phyloP scores from a whole-genome alignment of 1,140 invertebrate species.

The Planococcus citri region DNA sequence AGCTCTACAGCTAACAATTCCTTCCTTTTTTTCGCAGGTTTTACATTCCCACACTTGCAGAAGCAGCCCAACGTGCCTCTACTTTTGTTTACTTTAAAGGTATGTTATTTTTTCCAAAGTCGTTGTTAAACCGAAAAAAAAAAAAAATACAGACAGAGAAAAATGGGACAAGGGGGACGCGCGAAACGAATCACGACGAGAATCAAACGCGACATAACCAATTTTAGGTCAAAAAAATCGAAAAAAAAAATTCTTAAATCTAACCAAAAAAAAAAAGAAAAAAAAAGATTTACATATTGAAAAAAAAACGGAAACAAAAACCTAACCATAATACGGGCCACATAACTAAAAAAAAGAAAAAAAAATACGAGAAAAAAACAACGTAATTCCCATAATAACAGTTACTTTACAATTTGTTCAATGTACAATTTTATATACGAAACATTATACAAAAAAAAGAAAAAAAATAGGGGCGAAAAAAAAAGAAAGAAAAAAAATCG shows the following conservation, averaged over 20 bases:
- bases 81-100: background rate
- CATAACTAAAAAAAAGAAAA: background rate
- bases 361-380: background rate
- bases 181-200: background rate
- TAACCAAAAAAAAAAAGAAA: too few species aligned
- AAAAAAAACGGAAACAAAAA: conserved; percentile 4
- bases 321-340: conserved; percentile 1
- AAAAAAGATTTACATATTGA: background rate
- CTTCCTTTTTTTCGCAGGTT: background rate
- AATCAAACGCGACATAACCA: background rate
- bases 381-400: conserved; percentile 1
- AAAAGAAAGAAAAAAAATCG: too few species aligned
- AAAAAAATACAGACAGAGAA: too few species aligned
- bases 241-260: background rate
- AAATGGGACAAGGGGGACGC: background rate
- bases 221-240: background rate
- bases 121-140: too few species aligned
- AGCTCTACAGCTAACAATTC: too few species aligned
- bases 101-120: background rate
- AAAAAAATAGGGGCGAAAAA: too few species aligned
- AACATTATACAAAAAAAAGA: background rate
- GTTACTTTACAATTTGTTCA: background rate
- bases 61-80: background rate
- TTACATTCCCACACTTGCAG: background rate
- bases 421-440: background rate